These are phyloP conservation scores for Drosophila ohnishii DNA, from an alignment of 1,140 invertebrate species.

Conservation along the genomic window DNA sequence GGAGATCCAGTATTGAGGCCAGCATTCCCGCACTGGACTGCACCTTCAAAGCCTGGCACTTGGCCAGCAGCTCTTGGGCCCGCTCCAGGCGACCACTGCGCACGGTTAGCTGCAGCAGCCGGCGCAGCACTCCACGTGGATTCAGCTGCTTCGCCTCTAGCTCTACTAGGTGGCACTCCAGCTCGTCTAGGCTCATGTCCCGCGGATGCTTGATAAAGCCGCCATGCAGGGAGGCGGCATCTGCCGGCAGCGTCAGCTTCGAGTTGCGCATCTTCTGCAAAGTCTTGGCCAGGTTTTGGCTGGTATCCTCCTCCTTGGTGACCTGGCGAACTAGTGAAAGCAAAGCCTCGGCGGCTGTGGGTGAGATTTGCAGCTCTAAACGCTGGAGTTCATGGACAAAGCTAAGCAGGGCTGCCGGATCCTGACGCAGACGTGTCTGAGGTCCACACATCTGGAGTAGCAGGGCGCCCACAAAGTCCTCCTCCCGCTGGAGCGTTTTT, in stretches of 20 bases:
- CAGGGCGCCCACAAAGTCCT: slow-evolving; percentile 67
- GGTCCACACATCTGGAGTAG: slow-evolving; percentile 61
- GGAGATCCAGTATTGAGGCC: slow-evolving; percentile 82
- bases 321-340: slow-evolving; percentile 11
- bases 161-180: slow-evolving; percentile 84
- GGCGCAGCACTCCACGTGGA: slow-evolving; percentile 83
- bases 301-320: slow-evolving; percentile 15
- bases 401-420: slow-evolving; percentile 41
- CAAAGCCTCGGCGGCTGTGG: slow-evolving; percentile 53
- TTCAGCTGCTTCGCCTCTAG: slow-evolving; percentile 83
- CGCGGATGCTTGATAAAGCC: slow-evolving; percentile 75
- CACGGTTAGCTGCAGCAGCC: slow-evolving; percentile 83
- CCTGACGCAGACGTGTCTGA: slow-evolving; percentile 62
- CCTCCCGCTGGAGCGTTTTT: slow-evolving; percentile 44
- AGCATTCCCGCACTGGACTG: slow-evolving; percentile 83
- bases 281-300: slow-evolving; percentile 34
- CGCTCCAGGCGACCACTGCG: slow-evolving; percentile 80
- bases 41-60: slow-evolving; percentile 80
- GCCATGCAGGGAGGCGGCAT: slow-evolving; percentile 20
- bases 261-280: slow-evolving; percentile 60
- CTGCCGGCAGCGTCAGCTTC: slow-evolving; percentile 38
- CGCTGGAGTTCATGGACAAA: slow-evolving; percentile 69
- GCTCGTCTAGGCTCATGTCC: slow-evolving; percentile 84
- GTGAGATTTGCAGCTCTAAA: slow-evolving; percentile 56
- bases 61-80: slow-evolving; percentile 78